Percentiles rank a stretch among this genome's conserved stretches.
phyloP scores from a whole-genome alignment of 2,888 invertebrate species.

The Molorchus minor region DNA sequence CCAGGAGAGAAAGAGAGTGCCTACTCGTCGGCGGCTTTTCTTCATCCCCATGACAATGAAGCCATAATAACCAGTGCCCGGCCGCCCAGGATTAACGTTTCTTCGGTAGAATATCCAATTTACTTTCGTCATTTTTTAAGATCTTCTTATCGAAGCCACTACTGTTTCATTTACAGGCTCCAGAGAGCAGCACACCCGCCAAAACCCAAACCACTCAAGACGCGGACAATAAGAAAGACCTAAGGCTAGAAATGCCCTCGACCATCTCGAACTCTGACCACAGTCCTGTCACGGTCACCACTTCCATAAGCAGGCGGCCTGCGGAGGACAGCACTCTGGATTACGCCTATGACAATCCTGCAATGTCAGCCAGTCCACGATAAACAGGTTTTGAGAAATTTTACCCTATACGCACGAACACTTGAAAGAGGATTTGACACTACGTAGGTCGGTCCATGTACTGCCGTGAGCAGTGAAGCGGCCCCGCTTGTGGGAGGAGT shows the following conservation, averaged over 20 bases:
- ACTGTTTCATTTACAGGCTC: constrained; percentile 4
- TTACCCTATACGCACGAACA: too few species aligned
- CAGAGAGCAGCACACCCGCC: constrained; percentile 10
- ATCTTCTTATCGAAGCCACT: too few species aligned
- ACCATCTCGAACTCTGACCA: constrained; percentile 52
- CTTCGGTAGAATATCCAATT: too few species aligned
- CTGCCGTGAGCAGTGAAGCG: too few species aligned
- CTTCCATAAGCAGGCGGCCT: constrained; percentile 76
- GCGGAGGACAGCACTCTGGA: constrained; percentile 79
- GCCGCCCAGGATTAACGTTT: too few species aligned
- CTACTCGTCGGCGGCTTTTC: too few species aligned
- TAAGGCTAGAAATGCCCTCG: constrained; percentile 50
- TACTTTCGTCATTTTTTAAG: too few species aligned
- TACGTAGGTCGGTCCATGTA: too few species aligned
- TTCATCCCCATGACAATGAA: too few species aligned
- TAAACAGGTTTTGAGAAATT: neutral
- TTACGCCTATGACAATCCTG: constrained; percentile 83
- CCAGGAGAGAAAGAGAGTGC: too few species aligned
- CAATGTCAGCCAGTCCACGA: constrained; percentile 61
- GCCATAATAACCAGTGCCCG: too few species aligned
- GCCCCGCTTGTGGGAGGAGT: neutral
- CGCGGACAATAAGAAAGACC: constrained; percentile 40
- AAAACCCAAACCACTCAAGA: constrained; percentile 19
- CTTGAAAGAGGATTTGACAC: neutral
- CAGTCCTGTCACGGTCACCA: constrained; percentile 70